Evolutionary conservation across 1,140 invertebrate genomes (phyloP).

Genomic region (Drosophila guanche): DNA sequence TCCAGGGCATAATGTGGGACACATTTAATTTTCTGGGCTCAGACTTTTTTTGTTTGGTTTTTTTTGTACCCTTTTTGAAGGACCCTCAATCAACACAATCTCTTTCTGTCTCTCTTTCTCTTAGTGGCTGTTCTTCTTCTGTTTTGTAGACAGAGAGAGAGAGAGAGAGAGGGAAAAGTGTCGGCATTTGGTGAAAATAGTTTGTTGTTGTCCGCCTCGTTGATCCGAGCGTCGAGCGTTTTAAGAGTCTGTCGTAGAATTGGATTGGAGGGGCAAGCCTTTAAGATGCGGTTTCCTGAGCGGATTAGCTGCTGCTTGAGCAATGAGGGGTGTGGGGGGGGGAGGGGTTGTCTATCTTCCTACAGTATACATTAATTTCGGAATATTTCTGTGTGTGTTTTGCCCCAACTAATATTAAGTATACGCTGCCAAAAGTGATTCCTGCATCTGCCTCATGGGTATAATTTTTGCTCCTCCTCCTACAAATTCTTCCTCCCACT

Average conservation of each 20-base stretch:
- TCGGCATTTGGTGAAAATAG: constrained; percentile 64
- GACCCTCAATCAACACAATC: constrained; percentile 75
- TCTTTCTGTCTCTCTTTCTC: constrained; percentile 20
- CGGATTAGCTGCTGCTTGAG: too few relatives aligned
- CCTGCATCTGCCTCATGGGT: too few relatives aligned
- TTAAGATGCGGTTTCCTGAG: too few relatives aligned
- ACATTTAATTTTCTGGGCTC: constrained; percentile 75
- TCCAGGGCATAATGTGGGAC: constrained; percentile 65
- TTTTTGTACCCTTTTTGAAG: constrained; percentile 78
- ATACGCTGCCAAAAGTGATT: constrained; percentile 3
- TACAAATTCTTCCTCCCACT: not conserved
- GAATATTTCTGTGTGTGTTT: too few relatives aligned
- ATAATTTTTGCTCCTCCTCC: not conserved
- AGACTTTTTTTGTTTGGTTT: constrained; percentile 31
- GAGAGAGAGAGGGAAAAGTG: constrained; percentile 22
- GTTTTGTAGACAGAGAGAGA: too few relatives aligned
- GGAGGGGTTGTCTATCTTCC: too few relatives aligned
- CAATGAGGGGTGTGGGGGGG: too few relatives aligned
- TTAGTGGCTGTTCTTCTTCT: too few relatives aligned
- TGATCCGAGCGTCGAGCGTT: constrained; percentile 31
- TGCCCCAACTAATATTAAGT: too few relatives aligned
- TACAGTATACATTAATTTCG: too few relatives aligned
- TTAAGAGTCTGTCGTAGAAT: too few relatives aligned
- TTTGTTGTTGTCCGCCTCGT: constrained; percentile 69
- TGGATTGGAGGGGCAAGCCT: too few relatives aligned